Evolutionary conservation across 2,113 vertebrate genomes (phyloP).

Genomic region (Corydoras sp.): DNA sequence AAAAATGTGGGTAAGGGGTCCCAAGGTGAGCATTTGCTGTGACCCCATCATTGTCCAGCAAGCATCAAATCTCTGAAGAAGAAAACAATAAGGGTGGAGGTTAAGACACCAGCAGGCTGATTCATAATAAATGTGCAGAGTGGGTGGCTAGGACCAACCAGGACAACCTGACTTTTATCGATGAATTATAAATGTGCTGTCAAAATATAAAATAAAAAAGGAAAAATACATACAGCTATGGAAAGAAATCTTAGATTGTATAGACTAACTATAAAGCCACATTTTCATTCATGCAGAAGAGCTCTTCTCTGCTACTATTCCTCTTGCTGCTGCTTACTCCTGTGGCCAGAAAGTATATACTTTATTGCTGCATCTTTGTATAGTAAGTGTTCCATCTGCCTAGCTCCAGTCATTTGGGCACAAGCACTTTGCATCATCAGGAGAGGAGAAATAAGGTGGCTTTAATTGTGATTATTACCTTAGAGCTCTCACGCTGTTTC

Average conservation of each 20-base stretch:
- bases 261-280: conserved; percentile 38
- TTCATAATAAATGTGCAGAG: conserved; percentile 21
- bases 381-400: neutral
- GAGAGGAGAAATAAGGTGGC: conserved; percentile 1
- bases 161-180: conserved; percentile 43
- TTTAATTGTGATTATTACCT: conserved; percentile 13
- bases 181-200: conserved; percentile 53
- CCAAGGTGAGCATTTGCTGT: conserved; percentile 9
- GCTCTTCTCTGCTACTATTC: neutral
- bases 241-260: conserved; percentile 15
- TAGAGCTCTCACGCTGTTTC: neutral
- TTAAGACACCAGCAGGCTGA: conserved; percentile 39
- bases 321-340: neutral
- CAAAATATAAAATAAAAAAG: conserved; percentile 39
- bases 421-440: neutral
- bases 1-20: neutral
- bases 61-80: conserved; percentile 23
- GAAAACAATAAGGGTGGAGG: conserved; percentile 38
- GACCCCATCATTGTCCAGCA: conserved; percentile 28
- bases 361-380: neutral
- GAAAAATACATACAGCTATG: conserved; percentile 3
- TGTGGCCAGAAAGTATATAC: neutral
- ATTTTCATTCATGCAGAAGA: conserved; percentile 23
- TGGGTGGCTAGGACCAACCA: conserved; percentile 29
- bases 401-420: conserved; percentile 12